Evolutionary conservation across 1,140 invertebrate species (phyloP).

Genomic region (Phymastichus coffea): DNA sequence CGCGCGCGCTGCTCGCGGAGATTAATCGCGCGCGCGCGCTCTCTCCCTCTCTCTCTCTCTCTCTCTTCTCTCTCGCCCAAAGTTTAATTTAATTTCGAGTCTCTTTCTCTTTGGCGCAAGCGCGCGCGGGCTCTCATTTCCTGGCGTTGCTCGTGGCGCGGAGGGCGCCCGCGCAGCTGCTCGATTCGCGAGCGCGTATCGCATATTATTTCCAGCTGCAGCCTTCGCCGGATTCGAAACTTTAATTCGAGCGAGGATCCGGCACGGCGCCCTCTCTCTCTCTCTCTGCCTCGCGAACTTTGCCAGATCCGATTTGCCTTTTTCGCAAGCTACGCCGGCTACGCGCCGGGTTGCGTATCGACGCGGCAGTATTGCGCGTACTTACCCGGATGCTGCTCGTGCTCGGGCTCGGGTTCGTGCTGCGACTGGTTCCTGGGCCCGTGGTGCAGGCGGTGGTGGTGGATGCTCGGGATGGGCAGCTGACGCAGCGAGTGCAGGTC

Average conservation of each 20-base stretch:
- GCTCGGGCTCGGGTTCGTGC: too few species aligned
- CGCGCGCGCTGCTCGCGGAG: conserved; percentile 25
- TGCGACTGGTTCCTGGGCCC: too few species aligned
- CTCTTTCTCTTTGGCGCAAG: too few species aligned
- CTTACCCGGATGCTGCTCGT: too few species aligned
- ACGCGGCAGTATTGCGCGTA: too few species aligned
- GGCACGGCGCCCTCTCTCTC: background rate
- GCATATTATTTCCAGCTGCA: conserved; percentile 39
- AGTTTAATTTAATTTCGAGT: conserved; percentile 45
- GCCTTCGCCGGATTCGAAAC: conserved; percentile 39
- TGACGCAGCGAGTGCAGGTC: conserved; percentile 48
- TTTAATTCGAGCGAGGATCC: conserved; percentile 38
- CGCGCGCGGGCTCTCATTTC: conserved; percentile 36
- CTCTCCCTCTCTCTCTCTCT: background rate
- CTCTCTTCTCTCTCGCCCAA: conserved; percentile 15
- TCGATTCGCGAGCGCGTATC: conserved; percentile 35
- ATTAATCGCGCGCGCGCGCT: conserved; percentile 33
- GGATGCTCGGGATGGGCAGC: conserved; percentile 43
- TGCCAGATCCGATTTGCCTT: conserved; percentile 18
- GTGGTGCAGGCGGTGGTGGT: conserved; percentile 44
- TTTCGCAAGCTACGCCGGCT: too few species aligned
- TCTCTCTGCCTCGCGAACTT: conserved; percentile 18
- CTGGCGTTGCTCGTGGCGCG: too few species aligned
- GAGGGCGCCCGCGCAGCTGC: background rate
- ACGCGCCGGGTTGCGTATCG: too few species aligned